Evolutionary conservation across 1,140 invertebrate genomes (phyloP).

Genomic region (Parasteatoda tepidariorum): DNA sequence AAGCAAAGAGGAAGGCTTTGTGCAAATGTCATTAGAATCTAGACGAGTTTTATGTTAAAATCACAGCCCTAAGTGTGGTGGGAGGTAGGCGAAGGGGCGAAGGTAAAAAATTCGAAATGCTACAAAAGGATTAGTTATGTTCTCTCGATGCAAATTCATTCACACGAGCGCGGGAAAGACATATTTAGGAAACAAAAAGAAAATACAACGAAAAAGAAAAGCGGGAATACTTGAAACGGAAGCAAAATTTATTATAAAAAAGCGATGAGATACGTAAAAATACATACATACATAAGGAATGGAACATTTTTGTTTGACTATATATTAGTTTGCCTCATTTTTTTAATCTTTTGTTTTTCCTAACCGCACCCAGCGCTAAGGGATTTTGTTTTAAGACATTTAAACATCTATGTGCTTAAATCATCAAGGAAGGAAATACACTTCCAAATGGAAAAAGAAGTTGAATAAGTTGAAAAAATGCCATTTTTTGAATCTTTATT

Average conservation of each 20-base stretch:
- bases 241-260: slow-evolving; percentile 58
- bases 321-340: slow-evolving; percentile 58
- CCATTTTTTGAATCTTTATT: slow-evolving; percentile 48
- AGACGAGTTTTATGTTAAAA: slow-evolving; percentile 60
- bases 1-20: slow-evolving; percentile 37
- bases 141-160: slow-evolving; percentile 50
- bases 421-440: slow-evolving; percentile 31
- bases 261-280: slow-evolving; percentile 49
- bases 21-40: slow-evolving; percentile 60
- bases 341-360: slow-evolving; percentile 25
- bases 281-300: slow-evolving; percentile 48
- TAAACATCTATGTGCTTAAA: slow-evolving; percentile 59
- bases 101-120: slow-evolving; percentile 23
- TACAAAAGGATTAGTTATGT: slow-evolving; percentile 58
- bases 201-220: slow-evolving; percentile 7
- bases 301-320: slow-evolving; percentile 57
- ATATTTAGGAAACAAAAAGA: slow-evolving; percentile 44
- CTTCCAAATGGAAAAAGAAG: not conserved
- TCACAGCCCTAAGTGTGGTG: slow-evolving; percentile 36
- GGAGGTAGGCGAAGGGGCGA: not conserved
- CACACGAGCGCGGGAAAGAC: slow-evolving; percentile 35
- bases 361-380: slow-evolving; percentile 41
- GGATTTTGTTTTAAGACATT: slow-evolving; percentile 59
- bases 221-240: slow-evolving; percentile 44
- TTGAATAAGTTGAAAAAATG: slow-evolving; percentile 6